These are phyloP conservation scores for Mimas tiliae DNA, from an alignment of 2,888 invertebrate genomes.

Conservation along the genomic window DNA sequence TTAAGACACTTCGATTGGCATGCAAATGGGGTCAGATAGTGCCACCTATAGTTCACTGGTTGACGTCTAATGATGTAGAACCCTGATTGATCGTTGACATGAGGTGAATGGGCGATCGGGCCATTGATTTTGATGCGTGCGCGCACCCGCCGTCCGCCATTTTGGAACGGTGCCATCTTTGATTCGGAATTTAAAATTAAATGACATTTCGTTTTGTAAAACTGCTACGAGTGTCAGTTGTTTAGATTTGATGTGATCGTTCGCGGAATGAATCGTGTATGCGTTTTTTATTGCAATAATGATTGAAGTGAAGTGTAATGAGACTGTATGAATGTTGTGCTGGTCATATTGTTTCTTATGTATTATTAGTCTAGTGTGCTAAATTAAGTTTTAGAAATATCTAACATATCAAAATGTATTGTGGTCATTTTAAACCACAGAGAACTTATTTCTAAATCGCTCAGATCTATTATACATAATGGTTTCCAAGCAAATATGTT, in stretches of 20 bases:
- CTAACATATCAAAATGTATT: too few relatives aligned
- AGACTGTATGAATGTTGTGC: not conserved
- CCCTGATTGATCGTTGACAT: constrained; percentile 48
- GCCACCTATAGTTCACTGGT: constrained; percentile 26
- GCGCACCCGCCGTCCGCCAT: constrained; percentile 32
- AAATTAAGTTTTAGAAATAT: not conserved
- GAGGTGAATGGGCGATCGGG: constrained; percentile 44
- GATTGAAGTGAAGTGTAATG: constrained; percentile 13
- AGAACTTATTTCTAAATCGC: too few relatives aligned
- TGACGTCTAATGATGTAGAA: constrained; percentile 27
- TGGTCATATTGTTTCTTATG: not conserved
- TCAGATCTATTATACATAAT: too few relatives aligned
- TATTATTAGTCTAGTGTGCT: not conserved
- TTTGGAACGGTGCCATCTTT: constrained; percentile 47
- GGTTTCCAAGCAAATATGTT: too few relatives aligned
- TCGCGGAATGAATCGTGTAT: not conserved
- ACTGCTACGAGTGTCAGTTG: constrained; percentile 18
- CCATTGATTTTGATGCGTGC: constrained; percentile 38
- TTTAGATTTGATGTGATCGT: constrained; percentile 18
- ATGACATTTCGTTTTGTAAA: constrained; percentile 25
- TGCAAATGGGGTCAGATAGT: constrained; percentile 24
- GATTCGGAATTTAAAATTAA: constrained; percentile 29
- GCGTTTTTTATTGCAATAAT: constrained; percentile 2
- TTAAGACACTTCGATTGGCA: constrained; percentile 29
- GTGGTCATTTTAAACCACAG: too few relatives aligned